Percentiles rank a stretch among this genome's conserved stretches.
phyloP scores from a whole-genome alignment of 2,888 invertebrate genomes.

The Pasiphila rectangulata region DNA sequence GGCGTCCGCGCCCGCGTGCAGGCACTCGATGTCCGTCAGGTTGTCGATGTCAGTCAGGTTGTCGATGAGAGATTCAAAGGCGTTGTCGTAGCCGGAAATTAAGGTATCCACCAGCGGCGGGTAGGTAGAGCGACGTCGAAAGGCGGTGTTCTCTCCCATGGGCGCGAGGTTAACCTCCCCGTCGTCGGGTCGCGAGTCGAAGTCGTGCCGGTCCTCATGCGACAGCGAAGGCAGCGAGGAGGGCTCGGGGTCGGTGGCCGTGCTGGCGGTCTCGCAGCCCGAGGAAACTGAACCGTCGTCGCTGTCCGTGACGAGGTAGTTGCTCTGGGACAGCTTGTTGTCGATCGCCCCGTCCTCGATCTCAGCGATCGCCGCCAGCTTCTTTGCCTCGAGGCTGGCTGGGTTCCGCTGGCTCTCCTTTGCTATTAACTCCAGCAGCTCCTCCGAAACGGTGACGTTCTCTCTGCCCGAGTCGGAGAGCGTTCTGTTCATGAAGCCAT shows the following conservation, averaged over 20 bases:
- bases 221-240: conserved; percentile 71
- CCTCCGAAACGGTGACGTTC: conserved; percentile 50
- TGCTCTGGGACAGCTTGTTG: conserved; percentile 66
- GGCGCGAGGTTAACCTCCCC: conserved; percentile 72
- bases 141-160: conserved; percentile 71
- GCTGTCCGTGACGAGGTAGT: conserved; percentile 83
- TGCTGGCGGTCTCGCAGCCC: conserved; percentile 90
- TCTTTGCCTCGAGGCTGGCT: conserved; percentile 61
- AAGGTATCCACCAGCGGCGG: conserved; percentile 63
- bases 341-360: conserved; percentile 49
- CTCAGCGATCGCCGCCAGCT: conserved; percentile 65
- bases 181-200: conserved; percentile 42
- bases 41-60: conserved; percentile 67
- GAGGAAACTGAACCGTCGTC: conserved; percentile 89
- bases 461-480: conserved; percentile 51
- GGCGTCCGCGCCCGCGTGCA: too few species aligned
- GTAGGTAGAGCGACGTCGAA: conserved; percentile 69
- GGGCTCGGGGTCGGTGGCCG: conserved; percentile 82
- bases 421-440: conserved; percentile 56
- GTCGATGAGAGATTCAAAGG: conserved; percentile 70
- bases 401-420: conserved; percentile 56
- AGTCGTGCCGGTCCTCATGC: conserved; percentile 50
- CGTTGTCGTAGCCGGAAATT: conserved; percentile 56
- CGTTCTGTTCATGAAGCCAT: conserved; percentile 62
- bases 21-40: conserved; percentile 62